Conservation (phyloP, 2,888 invertebrate species). For the Ectobius pallidus region DNA sequence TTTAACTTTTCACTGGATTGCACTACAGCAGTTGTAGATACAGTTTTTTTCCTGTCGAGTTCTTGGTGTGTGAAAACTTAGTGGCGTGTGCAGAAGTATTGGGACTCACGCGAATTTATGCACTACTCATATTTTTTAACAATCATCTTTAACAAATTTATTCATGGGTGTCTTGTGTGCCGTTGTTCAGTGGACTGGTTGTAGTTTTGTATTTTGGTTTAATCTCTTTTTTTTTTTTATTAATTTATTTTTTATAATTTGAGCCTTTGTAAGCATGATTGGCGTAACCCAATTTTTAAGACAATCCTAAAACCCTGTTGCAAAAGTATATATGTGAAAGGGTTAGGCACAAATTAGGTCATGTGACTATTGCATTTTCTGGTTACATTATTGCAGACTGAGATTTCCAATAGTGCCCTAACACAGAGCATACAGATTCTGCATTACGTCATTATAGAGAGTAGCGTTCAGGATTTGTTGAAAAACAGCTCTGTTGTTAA, state of each 20-base stretch:
- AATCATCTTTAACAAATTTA: conserved; percentile 9
- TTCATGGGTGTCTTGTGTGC: conserved; percentile 38
- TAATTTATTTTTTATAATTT: conserved; percentile 27
- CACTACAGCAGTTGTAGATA: conserved; percentile 40
- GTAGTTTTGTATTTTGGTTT: conserved; percentile 36
- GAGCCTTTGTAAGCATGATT: conserved; percentile 34
- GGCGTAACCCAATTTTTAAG: conserved; percentile 16
- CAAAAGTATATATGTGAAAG: too few species aligned
- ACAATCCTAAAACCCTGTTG: too few species aligned
- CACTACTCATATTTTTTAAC: conserved; percentile 24
- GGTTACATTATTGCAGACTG: too few species aligned
- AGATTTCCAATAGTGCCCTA: too few species aligned
- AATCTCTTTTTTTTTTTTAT: conserved; percentile 22
- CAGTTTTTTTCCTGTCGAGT: conserved; percentile 31
- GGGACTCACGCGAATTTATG: conserved; percentile 27
- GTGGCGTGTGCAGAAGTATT: conserved; percentile 28
- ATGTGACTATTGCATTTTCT: too few species aligned
- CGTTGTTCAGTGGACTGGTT: conserved; percentile 36
- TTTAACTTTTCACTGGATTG: conserved; percentile 39
- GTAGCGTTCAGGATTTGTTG: too few species aligned
- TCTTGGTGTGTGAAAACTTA: conserved; percentile 33
- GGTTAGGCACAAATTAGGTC: too few species aligned
- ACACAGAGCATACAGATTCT: too few species aligned
- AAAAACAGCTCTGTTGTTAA: too few species aligned
- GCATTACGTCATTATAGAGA: too few species aligned